phyloP scores from a whole-genome alignment of 2,888 invertebrate genomes.

The Drosophila fungiperda region DNA sequence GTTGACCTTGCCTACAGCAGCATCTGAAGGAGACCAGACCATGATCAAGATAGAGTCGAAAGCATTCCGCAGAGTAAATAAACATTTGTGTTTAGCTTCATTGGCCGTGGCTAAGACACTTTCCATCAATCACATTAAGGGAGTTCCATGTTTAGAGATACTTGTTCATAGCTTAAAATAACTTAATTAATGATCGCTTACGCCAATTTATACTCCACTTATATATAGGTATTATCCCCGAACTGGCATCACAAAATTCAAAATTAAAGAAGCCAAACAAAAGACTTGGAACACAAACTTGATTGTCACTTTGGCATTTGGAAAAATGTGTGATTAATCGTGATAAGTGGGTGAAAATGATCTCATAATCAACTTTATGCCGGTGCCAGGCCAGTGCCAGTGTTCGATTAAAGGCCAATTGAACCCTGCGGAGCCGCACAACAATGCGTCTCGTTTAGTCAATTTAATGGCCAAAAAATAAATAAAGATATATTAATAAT shows the following conservation, averaged over 20 bases:
- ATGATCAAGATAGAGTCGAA: neutral
- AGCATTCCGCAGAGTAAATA: neutral
- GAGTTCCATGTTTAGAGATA: neutral
- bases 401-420: constrained; percentile 54
- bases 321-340: constrained; percentile 12
- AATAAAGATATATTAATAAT: neutral
- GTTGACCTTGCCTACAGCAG: neutral
- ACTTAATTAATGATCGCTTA: constrained; percentile 18
- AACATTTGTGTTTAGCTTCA: neutral
- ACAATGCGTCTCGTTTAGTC: constrained; percentile 45
- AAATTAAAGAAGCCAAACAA: constrained; percentile 9
- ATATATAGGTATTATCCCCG: constrained; percentile 10
- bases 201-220: constrained; percentile 8
- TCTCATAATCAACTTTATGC: constrained; percentile 30
- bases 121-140: neutral
- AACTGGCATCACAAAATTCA: neutral
- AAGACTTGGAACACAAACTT: constrained; percentile 45
- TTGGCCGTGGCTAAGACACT: neutral
- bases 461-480: constrained; percentile 41
- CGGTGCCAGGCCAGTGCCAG: neutral
- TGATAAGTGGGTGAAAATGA: constrained; percentile 26
- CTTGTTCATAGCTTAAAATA: neutral
- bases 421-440: constrained; percentile 45
- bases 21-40: neutral
- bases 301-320: constrained; percentile 16